Base-by-base conservation (phyloP, 2,888 invertebrate genomes). In the Euspilapteryx auroguttella region DNA sequence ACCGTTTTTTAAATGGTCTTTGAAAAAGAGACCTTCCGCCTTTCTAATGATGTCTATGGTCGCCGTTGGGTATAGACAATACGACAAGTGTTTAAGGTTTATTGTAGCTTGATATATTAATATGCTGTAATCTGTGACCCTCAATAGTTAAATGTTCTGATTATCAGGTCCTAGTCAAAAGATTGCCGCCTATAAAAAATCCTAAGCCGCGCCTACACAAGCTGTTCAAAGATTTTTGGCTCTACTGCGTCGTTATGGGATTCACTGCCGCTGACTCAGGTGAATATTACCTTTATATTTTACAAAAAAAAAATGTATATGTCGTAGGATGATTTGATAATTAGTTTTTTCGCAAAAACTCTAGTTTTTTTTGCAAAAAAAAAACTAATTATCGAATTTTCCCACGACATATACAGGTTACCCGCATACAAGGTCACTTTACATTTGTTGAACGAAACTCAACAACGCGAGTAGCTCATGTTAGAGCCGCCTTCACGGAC, bases 181-280 rank as follows among this genome's bases (percentile, higher is more conserved):
- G 95, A 25, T 76, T 99, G 42, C 93, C 94, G 0, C 88, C 90
- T 0, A 95, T 99, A 37, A 85, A 83, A 44, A 88, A 93, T 42
- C 95, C 98, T 0, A 90, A 92, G 41, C 89, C 92, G 1, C 79
- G 98, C 4, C 79, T 98, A 21, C 89, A 95, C 51, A 98, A 98
- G 57, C 71, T 98, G n/a, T 99, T 99, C 63, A 86, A 95, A 46
- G 98, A 99, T 63, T 99, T 99, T 59, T 99, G 99, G 99, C 79
- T 98, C 24, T 99, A 99, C 56, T 99, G 96, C 56, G 95, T 99
- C 2, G 93, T 99, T 3, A 95, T 99, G 89, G 98, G 97, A 7
- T 99, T 99, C 61, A 94, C 95, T 1, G 87, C 89, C 0, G 88
- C 91, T 7, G 83, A 86, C 43, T 82, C 83, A 47, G 83, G 83